Evolutionary conservation across 2,888 invertebrate genomes (phyloP), one percentile per base, ranked within the genome.

Genomic region (Tiliacea citrago): DNA sequence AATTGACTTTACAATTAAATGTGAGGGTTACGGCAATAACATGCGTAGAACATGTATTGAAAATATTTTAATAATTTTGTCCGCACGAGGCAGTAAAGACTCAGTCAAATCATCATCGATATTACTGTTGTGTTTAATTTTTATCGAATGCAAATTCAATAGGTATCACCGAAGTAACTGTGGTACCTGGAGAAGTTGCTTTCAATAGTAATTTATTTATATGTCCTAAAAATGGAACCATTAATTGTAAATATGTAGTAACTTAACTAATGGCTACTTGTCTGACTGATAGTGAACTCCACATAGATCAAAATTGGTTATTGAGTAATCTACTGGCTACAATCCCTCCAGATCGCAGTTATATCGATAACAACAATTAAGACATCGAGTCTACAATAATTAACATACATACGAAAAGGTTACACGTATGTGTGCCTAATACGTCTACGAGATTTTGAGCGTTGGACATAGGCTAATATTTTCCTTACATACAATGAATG

Each of bases 1-100:
- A 90, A 92, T 91, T 91, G 92, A 92, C 86, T 70, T 85, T 77
- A 82, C 75, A 85, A 77, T 82, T 69, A 80, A 83, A 82, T 49
- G 65, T 67, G 76, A 68, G 58, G 69, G 42, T 63, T 71, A 39
- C 55, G 60, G 68, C 13, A 60, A 58, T 65, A 69, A 61, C 70
- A 73, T 80, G 80, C 61, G 57, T 77, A 76, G 66, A 83, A 77
- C 77, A 80, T 80, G 77, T 63, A 51, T 78, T 77, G 80, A 47
- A 81, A 77, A 65, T 81, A 49, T 71, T 77, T 68, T 29, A 35
- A 80, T 77, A 73, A 62, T 74, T 70, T 71, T 68, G 63, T 68
- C 57, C 53, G 51, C 65, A 65, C 39, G 51, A 55, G 45, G 55
- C 63, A 67, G 53, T 58, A 35, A 57, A 60, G 60, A 57, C 74